phyloP scores from a whole-genome alignment of 2,888 invertebrate genomes.

The Chaetoderma sp. region DNA sequence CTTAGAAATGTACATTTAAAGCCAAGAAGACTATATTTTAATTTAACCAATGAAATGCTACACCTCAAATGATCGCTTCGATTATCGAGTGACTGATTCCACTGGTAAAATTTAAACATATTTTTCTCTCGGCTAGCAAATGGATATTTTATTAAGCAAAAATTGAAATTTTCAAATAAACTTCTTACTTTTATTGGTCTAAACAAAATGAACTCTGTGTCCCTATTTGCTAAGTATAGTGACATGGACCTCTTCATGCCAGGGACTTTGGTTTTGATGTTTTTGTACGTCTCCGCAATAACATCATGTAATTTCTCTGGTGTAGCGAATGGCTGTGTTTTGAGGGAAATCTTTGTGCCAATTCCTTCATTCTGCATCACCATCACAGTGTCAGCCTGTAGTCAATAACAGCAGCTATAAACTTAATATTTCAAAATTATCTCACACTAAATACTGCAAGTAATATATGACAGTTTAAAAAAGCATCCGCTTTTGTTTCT shows the following conservation, averaged over 20 bases:
- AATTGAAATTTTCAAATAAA: too few species aligned
- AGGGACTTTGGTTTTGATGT: constrained; percentile 84
- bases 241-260: constrained; percentile 90
- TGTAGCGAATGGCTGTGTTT: constrained; percentile 77
- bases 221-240: constrained; percentile 93
- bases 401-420: constrained; percentile 12
- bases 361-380: constrained; percentile 63
- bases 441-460: too few species aligned
- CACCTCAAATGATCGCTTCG: too few species aligned
- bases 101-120: too few species aligned
- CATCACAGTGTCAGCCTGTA: constrained; percentile 65
- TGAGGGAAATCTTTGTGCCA: constrained; percentile 60
- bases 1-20: too few species aligned
- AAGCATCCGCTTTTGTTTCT: too few species aligned
- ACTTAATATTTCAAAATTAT: background rate
- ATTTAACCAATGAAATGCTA: too few species aligned
- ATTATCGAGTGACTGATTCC: too few species aligned
- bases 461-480: background rate
- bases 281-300: constrained; percentile 82
- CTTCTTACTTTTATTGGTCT: constrained; percentile 85
- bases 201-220: constrained; percentile 97
- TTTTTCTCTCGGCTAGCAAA: too few species aligned
- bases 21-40: too few species aligned
- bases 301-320: constrained; percentile 81
- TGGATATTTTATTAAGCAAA: too few species aligned